Percentiles rank a stretch among this genome's conserved stretches.
phyloP scores from a whole-genome alignment of 2,113 vertebrate species.

The Pluvianellus socialis region DNA sequence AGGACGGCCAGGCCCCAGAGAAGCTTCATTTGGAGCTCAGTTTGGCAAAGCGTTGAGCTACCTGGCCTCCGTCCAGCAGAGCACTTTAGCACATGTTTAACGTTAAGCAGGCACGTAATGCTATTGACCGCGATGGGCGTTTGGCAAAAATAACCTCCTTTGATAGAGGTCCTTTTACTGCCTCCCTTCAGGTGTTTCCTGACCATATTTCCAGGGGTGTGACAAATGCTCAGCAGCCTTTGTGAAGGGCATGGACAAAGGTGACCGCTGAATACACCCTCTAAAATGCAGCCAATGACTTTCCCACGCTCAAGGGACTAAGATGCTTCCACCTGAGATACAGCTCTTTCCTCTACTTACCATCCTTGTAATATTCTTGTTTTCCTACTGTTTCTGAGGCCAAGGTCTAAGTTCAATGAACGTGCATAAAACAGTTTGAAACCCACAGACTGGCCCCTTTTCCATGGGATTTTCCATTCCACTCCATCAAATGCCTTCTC shows the following conservation, averaged over 20 bases:
- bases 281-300: not conserved
- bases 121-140: not conserved
- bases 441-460: rapidly evolving
- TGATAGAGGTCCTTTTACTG: not conserved
- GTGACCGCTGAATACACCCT: not conserved
- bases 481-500: not conserved
- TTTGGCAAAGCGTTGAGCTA: not conserved
- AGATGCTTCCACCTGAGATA: not conserved
- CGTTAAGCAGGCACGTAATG: not conserved
- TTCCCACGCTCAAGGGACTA: not conserved
- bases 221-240: not conserved
- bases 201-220: not conserved
- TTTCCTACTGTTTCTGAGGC: not conserved
- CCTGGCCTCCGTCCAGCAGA: constrained; percentile 29
- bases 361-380: not conserved
- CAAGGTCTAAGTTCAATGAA: not conserved
- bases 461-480: not conserved
- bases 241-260: not conserved
- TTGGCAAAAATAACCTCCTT: not conserved
- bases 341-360: not conserved
- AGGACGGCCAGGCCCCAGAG: not conserved
- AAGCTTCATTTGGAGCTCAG: not conserved
- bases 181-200: not conserved
- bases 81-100: not conserved
- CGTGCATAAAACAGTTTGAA: not conserved